Evolutionary conservation across 2,797 vertebrate genomes (phyloP).

Genomic region (Gymnoscopelus braueri): DNA sequence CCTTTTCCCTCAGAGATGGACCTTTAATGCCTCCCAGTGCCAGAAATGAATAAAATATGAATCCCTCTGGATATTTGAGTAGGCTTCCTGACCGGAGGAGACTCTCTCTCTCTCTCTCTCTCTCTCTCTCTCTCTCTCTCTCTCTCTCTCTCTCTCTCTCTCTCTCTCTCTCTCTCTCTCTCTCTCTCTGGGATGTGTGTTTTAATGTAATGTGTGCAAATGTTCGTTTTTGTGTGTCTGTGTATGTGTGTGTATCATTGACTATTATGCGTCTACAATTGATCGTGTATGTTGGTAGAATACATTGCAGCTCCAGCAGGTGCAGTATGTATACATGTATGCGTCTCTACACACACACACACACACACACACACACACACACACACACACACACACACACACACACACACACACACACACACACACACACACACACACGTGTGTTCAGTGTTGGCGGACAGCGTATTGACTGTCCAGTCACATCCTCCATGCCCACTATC

Average conservation of each 20-base stretch:
- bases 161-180: too few relatives aligned
- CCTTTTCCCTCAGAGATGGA: slow-evolving; percentile 40
- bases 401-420: too few relatives aligned
- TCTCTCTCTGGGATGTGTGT: neutral
- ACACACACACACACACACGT: too few relatives aligned
- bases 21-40: slow-evolving; percentile 45
- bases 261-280: neutral
- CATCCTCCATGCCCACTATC: slow-evolving; percentile 53
- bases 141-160: neutral
- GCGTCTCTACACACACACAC: too few relatives aligned
- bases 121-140: neutral
- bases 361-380: too few relatives aligned
- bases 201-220: neutral
- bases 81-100: slow-evolving; percentile 30
- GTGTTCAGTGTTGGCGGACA: neutral
- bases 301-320: neutral
- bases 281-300: too few relatives aligned
- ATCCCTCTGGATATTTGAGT: slow-evolving; percentile 46
- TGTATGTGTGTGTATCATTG: neutral
- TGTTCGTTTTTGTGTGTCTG: neutral
- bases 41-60: slow-evolving; percentile 63
- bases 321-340: too few relatives aligned
- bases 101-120: slow-evolving; percentile 1
- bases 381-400: too few relatives aligned
- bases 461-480: slow-evolving; percentile 58